Percentiles rank a stretch among this genome's conserved stretches.
Conservation (phyloP, 2,888 invertebrate species). For the Netelia virgata region DNA sequence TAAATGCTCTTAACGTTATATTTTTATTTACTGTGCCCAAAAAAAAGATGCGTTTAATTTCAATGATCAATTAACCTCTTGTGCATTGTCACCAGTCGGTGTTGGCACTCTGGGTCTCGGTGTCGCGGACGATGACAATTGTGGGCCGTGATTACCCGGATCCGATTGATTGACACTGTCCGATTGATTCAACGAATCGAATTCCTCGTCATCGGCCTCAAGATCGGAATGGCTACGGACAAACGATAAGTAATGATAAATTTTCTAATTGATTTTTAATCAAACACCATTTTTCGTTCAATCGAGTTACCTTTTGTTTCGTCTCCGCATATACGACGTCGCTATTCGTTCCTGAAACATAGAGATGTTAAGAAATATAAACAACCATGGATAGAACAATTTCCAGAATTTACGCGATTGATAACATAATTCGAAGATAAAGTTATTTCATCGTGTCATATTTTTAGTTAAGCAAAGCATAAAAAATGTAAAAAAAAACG, state of each 20-base stretch:
- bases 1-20: too few relatives aligned
- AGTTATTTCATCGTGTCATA: neutral
- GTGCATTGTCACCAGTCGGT: constrained; percentile 83
- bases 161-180: constrained; percentile 81
- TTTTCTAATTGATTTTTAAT: constrained; percentile 8
- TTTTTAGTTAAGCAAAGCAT: constrained; percentile 21
- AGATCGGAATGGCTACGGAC: constrained; percentile 86
- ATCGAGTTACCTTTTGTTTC: constrained; percentile 84
- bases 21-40: neutral
- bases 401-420: neutral
- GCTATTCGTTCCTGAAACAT: constrained; percentile 81
- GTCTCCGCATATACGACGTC: constrained; percentile 83
- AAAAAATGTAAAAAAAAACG: neutral
- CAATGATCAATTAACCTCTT: constrained; percentile 77
- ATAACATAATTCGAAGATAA: neutral
- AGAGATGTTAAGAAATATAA: constrained; percentile 56
- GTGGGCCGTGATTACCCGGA: constrained; percentile 79
- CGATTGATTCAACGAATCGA: constrained; percentile 86
- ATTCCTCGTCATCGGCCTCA: constrained; percentile 87
- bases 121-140: constrained; percentile 74
- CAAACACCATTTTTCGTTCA: neutral
- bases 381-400: constrained; percentile 22
- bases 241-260: neutral
- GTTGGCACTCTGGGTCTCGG: constrained; percentile 82
- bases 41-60: neutral